These are phyloP conservation scores for Reticulitermes lucifugus DNA, from an alignment of 2,888 invertebrate genomes.

Conservation along the genomic window DNA sequence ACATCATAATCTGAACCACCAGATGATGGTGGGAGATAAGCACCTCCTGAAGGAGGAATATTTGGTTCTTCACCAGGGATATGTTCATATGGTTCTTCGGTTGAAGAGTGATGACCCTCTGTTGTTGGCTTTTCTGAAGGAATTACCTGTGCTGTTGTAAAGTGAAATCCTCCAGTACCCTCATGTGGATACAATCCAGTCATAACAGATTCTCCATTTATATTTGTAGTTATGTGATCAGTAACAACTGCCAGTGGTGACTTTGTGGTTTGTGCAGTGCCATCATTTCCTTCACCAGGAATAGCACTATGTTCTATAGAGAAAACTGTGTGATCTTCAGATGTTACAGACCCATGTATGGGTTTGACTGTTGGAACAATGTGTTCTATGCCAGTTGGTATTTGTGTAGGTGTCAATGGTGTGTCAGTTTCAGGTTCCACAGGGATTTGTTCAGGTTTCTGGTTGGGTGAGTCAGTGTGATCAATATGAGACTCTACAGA, in stretches of 20 bases:
- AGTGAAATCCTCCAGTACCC: constrained; percentile 20
- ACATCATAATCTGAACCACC: constrained; percentile 62
- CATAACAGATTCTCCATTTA: background rate
- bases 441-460: background rate
- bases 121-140: constrained; percentile 32
- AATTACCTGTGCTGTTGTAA: constrained; percentile 28
- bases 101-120: background rate
- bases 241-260: constrained; percentile 14
- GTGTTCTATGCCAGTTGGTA: constrained; percentile 43
- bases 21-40: constrained; percentile 50
- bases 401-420: constrained; percentile 41
- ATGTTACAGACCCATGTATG: background rate
- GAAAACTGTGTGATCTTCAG: background rate
- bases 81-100: constrained; percentile 31
- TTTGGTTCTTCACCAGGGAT: constrained; percentile 23
- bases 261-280: background rate
- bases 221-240: constrained; percentile 15
- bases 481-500: constrained; percentile 19
- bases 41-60: constrained; percentile 35
- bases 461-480: background rate
- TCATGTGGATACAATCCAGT: constrained; percentile 4
- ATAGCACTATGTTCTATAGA: constrained; percentile 19
- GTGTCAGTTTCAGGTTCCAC: background rate
- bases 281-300: constrained; percentile 21
- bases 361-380: background rate